Percentiles rank a stretch among this genome's conserved stretches.
These are phyloP conservation scores for Tenrec ecaudatus DNA, from an alignment of 2,113 vertebrate genomes.

Conservation along the genomic window DNA sequence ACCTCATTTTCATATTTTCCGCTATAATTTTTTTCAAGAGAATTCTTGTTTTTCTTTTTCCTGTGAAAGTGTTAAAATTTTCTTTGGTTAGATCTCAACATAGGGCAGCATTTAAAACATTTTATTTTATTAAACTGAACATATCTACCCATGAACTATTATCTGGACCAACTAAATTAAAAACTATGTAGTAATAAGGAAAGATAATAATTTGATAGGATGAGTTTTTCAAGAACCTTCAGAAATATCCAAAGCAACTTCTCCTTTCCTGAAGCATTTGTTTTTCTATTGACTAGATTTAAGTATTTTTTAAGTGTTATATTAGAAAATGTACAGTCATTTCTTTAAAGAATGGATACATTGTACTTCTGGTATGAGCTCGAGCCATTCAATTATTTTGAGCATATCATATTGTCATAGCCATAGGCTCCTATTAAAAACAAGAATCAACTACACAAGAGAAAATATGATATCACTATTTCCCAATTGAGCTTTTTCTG, in stretches of 20 bases:
- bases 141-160: background rate
- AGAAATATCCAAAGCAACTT: background rate
- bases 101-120: background rate
- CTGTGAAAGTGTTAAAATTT: background rate
- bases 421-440: background rate
- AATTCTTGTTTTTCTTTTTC: slow-evolving; percentile 3
- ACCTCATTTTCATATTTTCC: background rate
- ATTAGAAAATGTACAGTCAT: background rate
- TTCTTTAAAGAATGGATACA: slow-evolving; percentile 32
- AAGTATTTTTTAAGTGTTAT: background rate
- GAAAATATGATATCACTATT: background rate
- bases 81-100: background rate
- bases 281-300: background rate
- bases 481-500: background rate
- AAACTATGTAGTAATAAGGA: background rate
- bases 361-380: background rate
- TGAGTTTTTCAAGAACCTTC: background rate
- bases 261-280: background rate
- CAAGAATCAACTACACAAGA: background rate
- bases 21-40: background rate
- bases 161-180: background rate
- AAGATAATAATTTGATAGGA: background rate
- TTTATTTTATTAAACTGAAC: background rate
- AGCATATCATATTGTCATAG: background rate
- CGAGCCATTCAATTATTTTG: background rate